Base-by-base conservation (phyloP, 2,797 vertebrate species). In the Smutsia temminckii region DNA sequence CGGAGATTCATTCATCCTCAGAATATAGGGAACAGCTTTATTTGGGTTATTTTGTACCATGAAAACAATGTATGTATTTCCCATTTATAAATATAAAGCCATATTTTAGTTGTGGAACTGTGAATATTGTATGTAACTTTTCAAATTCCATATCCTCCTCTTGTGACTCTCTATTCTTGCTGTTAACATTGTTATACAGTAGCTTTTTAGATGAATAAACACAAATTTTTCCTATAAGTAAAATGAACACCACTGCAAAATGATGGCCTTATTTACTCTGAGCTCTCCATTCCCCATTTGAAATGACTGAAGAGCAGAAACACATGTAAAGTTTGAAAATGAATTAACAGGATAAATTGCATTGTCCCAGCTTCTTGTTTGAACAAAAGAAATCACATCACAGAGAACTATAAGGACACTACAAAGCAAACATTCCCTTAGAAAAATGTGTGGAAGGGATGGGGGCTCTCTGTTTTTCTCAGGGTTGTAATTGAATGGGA, bases 161-260 rank as follows among this genome's bases (percentile, higher is more conserved):
- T 78, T 18, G 5, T 88, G 32, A 94, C 61, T 51, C 5, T 42
- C 7, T 83, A 51, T 8, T 87, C 91, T 96, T 94, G 2, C 8
- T 93, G 71, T 79, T 85, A 89, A 29, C 5, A 8, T 34, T 63
- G 10, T 55, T 59, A 16, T 32, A 77, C 2, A 49, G 0, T 23
- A 93, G 74, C 1, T 46, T 86, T 74, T 78, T 42, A 72, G 55
- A 57, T 8, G 6, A 86, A 0, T 16, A 18, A 53, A 25, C 40
- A 34, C 0, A 66, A 53, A 18, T 72, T 55, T 94, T 14, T 29
- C 27, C 83, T 80, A 53, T 42, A 66, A 77, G 37, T 74, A 57
- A 78, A 71, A 61, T 81, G 2, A 89, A 71, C 1, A 75, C 3
- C 11, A 16, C 18, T 89, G 20, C 7, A 83, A 68, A 86, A 27